Conservation (phyloP, 2,113 vertebrate genomes). For the Xenotilapia leptura region DNA sequence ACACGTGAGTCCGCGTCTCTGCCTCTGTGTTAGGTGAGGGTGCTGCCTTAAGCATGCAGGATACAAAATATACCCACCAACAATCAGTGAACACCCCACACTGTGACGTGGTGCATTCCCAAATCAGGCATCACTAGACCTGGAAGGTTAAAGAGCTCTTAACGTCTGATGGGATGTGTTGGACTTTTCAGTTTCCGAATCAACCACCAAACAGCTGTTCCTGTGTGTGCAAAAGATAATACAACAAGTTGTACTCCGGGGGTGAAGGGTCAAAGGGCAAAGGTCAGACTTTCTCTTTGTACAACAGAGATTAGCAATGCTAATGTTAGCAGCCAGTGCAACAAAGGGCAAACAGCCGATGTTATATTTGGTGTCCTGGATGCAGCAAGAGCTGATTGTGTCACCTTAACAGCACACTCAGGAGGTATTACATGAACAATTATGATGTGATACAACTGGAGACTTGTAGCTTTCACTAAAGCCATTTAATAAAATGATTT, state of each 20-base stretch:
- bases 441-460: neutral
- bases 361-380: neutral
- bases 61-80: neutral
- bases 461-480: neutral
- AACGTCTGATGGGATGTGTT: neutral
- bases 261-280: neutral
- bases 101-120: neutral
- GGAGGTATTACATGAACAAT: neutral
- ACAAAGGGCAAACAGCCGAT: neutral
- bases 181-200: neutral
- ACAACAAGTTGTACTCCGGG: neutral
- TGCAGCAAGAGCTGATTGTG: rapidly evolving
- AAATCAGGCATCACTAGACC: neutral
- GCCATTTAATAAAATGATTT: neutral
- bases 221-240: neutral
- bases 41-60: neutral
- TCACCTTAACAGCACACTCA: neutral
- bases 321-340: neutral
- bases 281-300: neutral
- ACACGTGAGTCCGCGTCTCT: neutral
- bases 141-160: neutral
- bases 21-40: neutral
- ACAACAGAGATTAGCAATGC: neutral
- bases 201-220: neutral
- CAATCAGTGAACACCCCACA: neutral